Base-by-base conservation (phyloP, 2,113 vertebrate genomes). In the Paralichthys olivaceus region DNA sequence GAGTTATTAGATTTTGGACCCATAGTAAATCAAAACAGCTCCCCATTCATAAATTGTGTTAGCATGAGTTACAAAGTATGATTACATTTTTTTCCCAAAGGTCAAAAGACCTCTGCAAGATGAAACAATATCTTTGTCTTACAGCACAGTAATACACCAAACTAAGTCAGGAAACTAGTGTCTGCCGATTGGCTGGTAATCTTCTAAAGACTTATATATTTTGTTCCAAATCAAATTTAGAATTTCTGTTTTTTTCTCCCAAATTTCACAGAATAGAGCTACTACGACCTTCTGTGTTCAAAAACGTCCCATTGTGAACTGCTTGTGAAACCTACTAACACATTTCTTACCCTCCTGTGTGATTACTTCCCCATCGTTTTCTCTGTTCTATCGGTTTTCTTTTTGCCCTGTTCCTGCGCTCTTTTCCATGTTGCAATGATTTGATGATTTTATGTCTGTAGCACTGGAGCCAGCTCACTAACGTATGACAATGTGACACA, bases 401-500 rank as follows among this genome's bases (percentile, higher is more conserved):
- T 1, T 53, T 20, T 60, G 43, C 62, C 58, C 40, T 28, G 15
- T 34, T 47, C 9, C 43, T 19, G 13, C 7, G 4, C n/a, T 79
- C 47, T 29, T 19, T 6, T 25, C 11, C 11, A 26, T 4, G 3
- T 56, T 62, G 1, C 22, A 2, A 57, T 65, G 2, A 61, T 47
- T 23, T 37, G 12, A 58, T 40, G 28, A 34, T 47, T 81, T 72
- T 61, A 53, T 25, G 62, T 80, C 26, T 47, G 58, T 49, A 74
- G 25, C 65, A 57, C 80, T 81, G 87, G 73, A 83, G 51, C 83
- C 72, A 9, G 20, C 49, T 29, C 37, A 25, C 80, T 76, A 72
- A 74, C 23, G 7, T 63, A 20, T 26, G 34, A 76, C 26, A 69
- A 63, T 17, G 54, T 43, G 58, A 72, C 64, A 76, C 26, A 19